Percentiles rank a stretch among this genome's conserved stretches.
Evolutionary conservation across 2,113 vertebrate genomes (phyloP).

Genomic region (Miniopterus natalensis): DNA sequence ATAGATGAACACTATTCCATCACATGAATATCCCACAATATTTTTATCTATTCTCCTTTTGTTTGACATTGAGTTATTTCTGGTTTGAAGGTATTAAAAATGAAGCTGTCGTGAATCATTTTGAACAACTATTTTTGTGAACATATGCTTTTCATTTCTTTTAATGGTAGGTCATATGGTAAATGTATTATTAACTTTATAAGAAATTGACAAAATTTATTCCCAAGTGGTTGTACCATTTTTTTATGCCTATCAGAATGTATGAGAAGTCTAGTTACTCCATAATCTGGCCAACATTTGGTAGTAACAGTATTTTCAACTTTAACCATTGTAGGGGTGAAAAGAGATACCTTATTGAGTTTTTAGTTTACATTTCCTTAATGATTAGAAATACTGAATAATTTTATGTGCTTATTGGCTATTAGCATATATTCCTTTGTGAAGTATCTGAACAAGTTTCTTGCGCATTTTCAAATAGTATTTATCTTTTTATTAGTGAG

Average conservation of each 20-base stretch:
- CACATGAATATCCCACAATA: neutral
- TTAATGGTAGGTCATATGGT: neutral
- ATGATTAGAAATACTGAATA: neutral
- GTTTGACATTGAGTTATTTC: neutral
- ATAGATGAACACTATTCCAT: neutral
- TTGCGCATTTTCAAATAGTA: neutral
- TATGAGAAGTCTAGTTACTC: neutral
- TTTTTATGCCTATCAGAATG: neutral
- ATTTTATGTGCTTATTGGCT: neutral
- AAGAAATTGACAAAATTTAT: neutral
- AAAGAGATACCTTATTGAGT: neutral
- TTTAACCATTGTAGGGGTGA: neutral
- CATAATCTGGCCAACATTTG: neutral
- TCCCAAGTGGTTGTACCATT: neutral
- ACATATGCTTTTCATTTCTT: neutral
- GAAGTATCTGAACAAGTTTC: neutral
- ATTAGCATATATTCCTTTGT: neutral
- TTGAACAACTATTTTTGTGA: neutral
- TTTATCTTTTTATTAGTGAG: neutral
- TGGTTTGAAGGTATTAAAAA: neutral
- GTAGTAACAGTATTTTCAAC: neutral
- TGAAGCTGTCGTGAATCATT: neutral
- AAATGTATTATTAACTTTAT: neutral
- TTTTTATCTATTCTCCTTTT: slow-evolving; percentile 31
- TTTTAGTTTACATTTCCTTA: neutral